Evolutionary conservation across 2,797 vertebrate species (phyloP).

Genomic region (Otolemur crassicaudatus): DNA sequence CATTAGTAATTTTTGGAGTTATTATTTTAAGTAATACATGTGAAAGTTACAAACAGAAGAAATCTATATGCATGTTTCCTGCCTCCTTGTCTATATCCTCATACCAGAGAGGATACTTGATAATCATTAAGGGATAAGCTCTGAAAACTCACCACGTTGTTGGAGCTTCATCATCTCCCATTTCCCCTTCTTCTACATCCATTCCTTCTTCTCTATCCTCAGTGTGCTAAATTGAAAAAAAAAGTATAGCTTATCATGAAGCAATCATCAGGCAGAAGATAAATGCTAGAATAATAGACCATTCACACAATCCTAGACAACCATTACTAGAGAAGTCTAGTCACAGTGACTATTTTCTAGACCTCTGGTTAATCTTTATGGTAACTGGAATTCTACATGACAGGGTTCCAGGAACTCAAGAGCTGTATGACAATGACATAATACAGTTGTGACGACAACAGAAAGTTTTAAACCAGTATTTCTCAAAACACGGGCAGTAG

Average conservation of each 20-base stretch:
- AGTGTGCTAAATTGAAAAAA: slow-evolving; percentile 88
- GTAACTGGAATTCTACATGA: background rate
- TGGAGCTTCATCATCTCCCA: slow-evolving; percentile 98
- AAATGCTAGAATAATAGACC: background rate
- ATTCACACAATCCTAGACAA: slow-evolving; percentile 1
- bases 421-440: background rate
- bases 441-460: background rate
- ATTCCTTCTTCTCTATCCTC: slow-evolving; percentile 97
- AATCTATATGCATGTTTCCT: slow-evolving; percentile 9
- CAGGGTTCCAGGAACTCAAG: background rate
- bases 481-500: background rate
- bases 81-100: background rate
- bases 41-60: slow-evolving; percentile 42
- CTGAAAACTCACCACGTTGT: slow-evolving; percentile 91
- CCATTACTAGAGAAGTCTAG: background rate
- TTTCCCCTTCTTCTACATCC: slow-evolving; percentile 99
- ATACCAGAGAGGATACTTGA: background rate
- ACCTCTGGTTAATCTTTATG: slow-evolving; percentile 4
- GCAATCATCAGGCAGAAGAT: background rate
- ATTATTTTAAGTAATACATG: slow-evolving; percentile 32
- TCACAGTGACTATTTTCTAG: background rate
- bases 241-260: background rate
- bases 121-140: slow-evolving; percentile 1
- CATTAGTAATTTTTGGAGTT: slow-evolving; percentile 17
- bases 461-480: slow-evolving; percentile 47